phyloP scores from a whole-genome alignment of 2,888 invertebrate species.

The Dione juno region DNA sequence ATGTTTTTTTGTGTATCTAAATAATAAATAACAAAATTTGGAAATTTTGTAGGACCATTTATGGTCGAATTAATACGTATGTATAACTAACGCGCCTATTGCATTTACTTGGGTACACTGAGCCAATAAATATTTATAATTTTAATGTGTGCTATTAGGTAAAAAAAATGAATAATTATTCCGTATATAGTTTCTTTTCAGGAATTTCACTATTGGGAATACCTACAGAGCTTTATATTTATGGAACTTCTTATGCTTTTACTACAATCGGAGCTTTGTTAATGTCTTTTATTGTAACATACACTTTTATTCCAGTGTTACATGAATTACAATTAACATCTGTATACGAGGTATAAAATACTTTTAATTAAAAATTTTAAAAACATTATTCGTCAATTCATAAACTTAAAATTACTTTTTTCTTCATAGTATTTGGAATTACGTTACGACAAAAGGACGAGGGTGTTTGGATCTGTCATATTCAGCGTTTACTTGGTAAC shows the following conservation, averaged over 20 bases:
- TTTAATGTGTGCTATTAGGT: no score
- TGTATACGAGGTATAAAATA: constrained; percentile 86
- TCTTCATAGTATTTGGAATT: constrained; percentile 85
- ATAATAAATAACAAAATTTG: not conserved
- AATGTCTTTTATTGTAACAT: constrained; percentile 85
- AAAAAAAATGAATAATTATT: not conserved
- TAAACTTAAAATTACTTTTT: constrained; percentile 13
- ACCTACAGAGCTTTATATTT: constrained; percentile 90
- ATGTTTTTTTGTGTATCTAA: not conserved
- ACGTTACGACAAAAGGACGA: constrained; percentile 85
- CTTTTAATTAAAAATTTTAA: not conserved
- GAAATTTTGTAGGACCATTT: not conserved
- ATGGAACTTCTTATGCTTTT: constrained; percentile 89
- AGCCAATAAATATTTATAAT: no score
- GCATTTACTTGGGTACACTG: no score
- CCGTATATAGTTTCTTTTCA: constrained; percentile 85
- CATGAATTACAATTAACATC: constrained; percentile 88
- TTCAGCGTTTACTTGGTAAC: constrained; percentile 86
- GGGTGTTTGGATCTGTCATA: constrained; percentile 86
- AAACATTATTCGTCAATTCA: no score
- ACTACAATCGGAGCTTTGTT: constrained; percentile 83
- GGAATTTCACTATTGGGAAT: constrained; percentile 90
- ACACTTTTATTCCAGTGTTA: constrained; percentile 87
- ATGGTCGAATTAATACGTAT: no score
- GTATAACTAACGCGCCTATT: no score